Base-by-base conservation (phyloP, 2,888 invertebrate species). In the Automeris io region DNA sequence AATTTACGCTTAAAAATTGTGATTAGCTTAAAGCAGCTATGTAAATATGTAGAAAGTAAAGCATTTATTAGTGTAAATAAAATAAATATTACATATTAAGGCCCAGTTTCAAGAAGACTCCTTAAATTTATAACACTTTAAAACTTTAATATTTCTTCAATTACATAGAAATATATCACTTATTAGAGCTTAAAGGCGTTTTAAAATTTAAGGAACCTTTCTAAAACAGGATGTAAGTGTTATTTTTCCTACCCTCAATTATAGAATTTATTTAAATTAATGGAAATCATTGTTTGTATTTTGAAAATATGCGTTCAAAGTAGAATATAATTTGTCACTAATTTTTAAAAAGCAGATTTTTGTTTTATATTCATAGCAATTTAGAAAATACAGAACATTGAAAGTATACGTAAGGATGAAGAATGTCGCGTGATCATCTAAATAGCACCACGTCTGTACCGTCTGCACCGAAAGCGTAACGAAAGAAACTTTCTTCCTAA, bases 391-490 rank as follows among this genome's bases (percentile, higher is more conserved):
- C 8, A 18, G 16, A 5, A 35, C 9, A 35, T 18, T n/a, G 35
- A 25, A 35, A 35, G 11, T 18, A 11, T 37, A 13, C 5, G 26
- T 26, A 26, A 26, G 7, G 26, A 13, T 7, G 11, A 32, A 21
- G 18, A 31, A 8, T 18, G 11, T 72, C 54, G 75, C 75, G 75
- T 78, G 78, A 49, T 29, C 41, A 51, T 41, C 41, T 42, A 43
- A 45, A 45, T 55, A 60, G 54, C 54, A 57, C 68, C 65, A 68
- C 69, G 72, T 78, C 70, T 49, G 70, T 60, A n/a, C n/a, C n/a
- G 54, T 74, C 68, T 43, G 56, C 45, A 76, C 61, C 67, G 85
- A 85, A 85, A 85, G 85, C 85, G 85, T 76, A 70, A 80, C 80
- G 72, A 51, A 59, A 52, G 56, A 60, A 63, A 63, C 58, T 61